Conservation (phyloP, 2,888 invertebrate genomes). For the Ophioninae sp. region DNA sequence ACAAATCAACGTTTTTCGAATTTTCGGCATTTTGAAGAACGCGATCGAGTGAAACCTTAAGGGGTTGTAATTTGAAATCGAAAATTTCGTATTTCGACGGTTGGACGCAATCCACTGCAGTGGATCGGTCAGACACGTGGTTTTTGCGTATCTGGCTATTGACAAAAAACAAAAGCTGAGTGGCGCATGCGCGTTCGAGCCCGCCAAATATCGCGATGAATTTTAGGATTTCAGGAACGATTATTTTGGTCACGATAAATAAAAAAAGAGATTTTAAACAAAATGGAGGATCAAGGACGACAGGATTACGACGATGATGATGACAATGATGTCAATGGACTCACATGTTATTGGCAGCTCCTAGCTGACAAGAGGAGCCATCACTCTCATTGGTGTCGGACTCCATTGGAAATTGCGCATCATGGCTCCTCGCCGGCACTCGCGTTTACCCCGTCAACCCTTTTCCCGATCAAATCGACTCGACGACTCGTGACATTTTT, state of each 20-base stretch:
- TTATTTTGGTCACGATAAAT: neutral
- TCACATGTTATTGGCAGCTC: slow-evolving; percentile 68
- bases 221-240: neutral
- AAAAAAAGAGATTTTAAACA: neutral
- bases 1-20: no score
- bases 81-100: neutral
- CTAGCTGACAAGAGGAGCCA: slow-evolving; percentile 69
- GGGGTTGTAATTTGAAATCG: no score
- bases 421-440: slow-evolving; percentile 50
- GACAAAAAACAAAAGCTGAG: slow-evolving; percentile 56
- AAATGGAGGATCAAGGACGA: neutral
- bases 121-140: slow-evolving; percentile 51
- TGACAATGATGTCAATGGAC: slow-evolving; percentile 48
- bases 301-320: neutral
- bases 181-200: slow-evolving; percentile 57
- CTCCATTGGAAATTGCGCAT: slow-evolving; percentile 61
- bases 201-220: slow-evolving; percentile 54
- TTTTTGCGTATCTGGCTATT: slow-evolving; percentile 46
- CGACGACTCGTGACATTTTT: slow-evolving; percentile 15
- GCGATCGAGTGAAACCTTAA: no score
- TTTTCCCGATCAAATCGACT: slow-evolving; percentile 24
- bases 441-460: slow-evolving; percentile 39
- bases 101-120: neutral
- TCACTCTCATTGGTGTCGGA: slow-evolving; percentile 67
- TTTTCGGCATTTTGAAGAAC: no score